A percentile compares a stretch with the other conserved stretches of the same genome.
phyloP scores from a whole-genome alignment of 2,797 vertebrate species.

The Macropodus opercularis region DNA sequence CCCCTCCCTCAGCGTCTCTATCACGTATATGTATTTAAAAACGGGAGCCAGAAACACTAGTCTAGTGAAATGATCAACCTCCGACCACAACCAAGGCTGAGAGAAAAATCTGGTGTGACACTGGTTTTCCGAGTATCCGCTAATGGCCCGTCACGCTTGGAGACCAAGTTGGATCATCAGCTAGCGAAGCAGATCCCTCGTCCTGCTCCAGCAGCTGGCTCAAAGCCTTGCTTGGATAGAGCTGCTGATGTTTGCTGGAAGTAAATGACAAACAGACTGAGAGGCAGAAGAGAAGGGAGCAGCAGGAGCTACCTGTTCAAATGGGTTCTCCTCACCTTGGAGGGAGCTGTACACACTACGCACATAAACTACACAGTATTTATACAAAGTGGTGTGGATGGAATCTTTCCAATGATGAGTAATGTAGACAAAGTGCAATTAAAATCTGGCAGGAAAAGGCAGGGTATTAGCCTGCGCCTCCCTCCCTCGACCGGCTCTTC shows the following conservation, averaged over 20 bases:
- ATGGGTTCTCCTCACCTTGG: slow-evolving; percentile 45
- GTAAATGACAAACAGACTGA: slow-evolving; percentile 48
- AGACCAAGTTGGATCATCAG: slow-evolving; percentile 18
- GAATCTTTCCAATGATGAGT: slow-evolving; percentile 20
- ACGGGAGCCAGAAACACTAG: slow-evolving; percentile 35
- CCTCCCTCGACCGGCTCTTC: slow-evolving; percentile 56
- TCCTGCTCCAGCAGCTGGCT: slow-evolving; percentile 21
- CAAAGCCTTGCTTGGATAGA: slow-evolving; percentile 21
- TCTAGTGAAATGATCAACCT: slow-evolving; percentile 43
- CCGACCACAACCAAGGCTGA: slow-evolving; percentile 16
- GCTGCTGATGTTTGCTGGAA: slow-evolving; percentile 54
- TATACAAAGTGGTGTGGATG: slow-evolving; percentile 45
- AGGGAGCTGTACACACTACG: neutral
- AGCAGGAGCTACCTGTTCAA: slow-evolving; percentile 53
- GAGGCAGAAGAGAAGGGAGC: slow-evolving; percentile 48
- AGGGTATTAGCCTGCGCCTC: slow-evolving; percentile 37
- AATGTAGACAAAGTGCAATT: slow-evolving; percentile 17
- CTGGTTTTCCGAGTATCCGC: slow-evolving; percentile 39
- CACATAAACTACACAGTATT: neutral
- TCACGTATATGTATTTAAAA: slow-evolving; percentile 67
- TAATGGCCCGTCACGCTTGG: slow-evolving; percentile 15
- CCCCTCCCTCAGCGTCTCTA: slow-evolving; percentile 39
- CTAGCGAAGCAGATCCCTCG: slow-evolving; percentile 1
- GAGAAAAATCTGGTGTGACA: slow-evolving; percentile 24
- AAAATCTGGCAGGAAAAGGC: slow-evolving; percentile 37